Evolutionary conservation across 35 echinoderm and acorn worm genomes (phyloP).

Genomic region (Acanthaster planci): DNA sequence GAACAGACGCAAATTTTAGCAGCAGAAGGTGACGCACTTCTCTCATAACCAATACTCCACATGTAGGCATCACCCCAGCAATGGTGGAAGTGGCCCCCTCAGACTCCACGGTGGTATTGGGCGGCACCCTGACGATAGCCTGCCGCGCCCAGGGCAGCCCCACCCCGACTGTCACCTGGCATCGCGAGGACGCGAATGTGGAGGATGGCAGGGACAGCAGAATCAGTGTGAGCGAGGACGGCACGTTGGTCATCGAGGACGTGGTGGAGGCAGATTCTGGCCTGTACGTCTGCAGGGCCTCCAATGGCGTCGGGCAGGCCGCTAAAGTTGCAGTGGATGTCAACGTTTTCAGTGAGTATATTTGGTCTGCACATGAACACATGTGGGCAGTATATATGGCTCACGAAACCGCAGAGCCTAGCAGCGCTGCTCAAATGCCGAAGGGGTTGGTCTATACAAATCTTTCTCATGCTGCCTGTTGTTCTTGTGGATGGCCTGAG

Average conservation of each 20-base stretch:
- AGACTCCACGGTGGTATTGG: background rate
- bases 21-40: too few relatives aligned
- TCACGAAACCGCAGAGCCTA: too few relatives aligned
- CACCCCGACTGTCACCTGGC: slow-evolving; percentile 41
- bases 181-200: slow-evolving; percentile 30
- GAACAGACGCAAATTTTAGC: too few relatives aligned
- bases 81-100: slow-evolving; percentile 20
- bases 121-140: slow-evolving; percentile 41
- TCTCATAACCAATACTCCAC: background rate
- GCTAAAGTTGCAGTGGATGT: slow-evolving; percentile 42
- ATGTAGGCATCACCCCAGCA: slow-evolving; percentile 4
- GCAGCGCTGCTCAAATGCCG: too few relatives aligned
- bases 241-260: slow-evolving; percentile 58
- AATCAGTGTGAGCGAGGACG: slow-evolving; percentile 35
- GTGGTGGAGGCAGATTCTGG: slow-evolving; percentile 58
- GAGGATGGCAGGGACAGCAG: slow-evolving; percentile 27
- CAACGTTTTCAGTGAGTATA: slow-evolving; percentile 33
- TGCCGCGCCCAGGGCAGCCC: slow-evolving; percentile 52
- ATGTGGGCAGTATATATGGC: too few relatives aligned
- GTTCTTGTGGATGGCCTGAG: too few relatives aligned
- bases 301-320: slow-evolving; percentile 68
- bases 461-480: too few relatives aligned
- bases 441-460: too few relatives aligned
- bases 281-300: slow-evolving; percentile 67
- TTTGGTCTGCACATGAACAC: background rate